Evolutionary conservation across 2,888 invertebrate species (phyloP), one percentile per base, ranked within the genome.

Genomic region (Coenonympha arcania): DNA sequence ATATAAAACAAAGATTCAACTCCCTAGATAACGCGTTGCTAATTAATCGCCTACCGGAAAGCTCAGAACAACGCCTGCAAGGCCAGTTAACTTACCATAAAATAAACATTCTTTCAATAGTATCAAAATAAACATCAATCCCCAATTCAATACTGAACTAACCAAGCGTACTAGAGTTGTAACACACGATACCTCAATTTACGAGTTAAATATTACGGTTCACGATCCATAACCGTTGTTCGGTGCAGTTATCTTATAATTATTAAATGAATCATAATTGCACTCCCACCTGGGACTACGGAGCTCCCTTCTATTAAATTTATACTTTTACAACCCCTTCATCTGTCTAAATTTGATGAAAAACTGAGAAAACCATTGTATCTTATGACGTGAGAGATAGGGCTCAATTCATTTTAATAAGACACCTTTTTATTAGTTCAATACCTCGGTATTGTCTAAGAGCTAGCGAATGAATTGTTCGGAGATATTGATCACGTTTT

Each of bases 201-300:
- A 15, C n/a, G n/a, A n/a, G n/a, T n/a, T n/a, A n/a, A n/a, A n/a
- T 33, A 37, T 13, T 37, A 20, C 11, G 19, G 11, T n/a, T 16
- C 26, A 28, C 28, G 41, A 42, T 30, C 28, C 31, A 13, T 39
- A 39, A 9, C 28, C 24, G 3, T 34, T 24, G 18, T 24, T 28
- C 6, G 28, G 18, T 30, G 6, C 19, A 30, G 42, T 37, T 41
- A 43, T 39, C 28, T 48, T 28, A 44, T 40, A 50, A 54, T 50
- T 49, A 50, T 50, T 40, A 28, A 50, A 54, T 40, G 40, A 36
- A 54, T 43, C 45, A 48, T 52, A 52, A 55, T 42, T 45, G 47
- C 40, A 48, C 51, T 11, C 39, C 37, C 49, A 55, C 52, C 52
- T 50, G 55, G 52, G 34, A 36, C 28, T 46, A 20, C 37, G 24